Evolutionary conservation across 1,140 invertebrate species (phyloP), one percentile per base, ranked within the genome.

Genomic region (Arctopsyche grandis): DNA sequence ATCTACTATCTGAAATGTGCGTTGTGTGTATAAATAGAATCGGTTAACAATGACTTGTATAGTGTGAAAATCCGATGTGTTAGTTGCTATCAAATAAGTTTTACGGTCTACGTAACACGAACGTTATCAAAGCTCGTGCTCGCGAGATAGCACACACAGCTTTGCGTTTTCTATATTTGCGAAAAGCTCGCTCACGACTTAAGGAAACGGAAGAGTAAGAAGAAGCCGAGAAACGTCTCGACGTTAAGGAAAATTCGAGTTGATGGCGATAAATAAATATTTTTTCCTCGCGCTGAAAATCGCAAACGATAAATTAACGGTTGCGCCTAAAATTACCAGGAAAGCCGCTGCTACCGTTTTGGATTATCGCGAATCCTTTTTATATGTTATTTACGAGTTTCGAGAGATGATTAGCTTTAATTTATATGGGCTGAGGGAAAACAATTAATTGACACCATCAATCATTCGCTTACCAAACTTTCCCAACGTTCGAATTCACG

Each of bases 71-170:
- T 60, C 56, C 16, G 5, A 21, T 16, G 56, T 21, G 56, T 60
- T 60, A 60, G 56, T 21, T 60, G 56, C 56, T 16, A 60, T 21
- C 56, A 21, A 60, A 60, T 60, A 60, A 60, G 56, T 60, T 60
- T 60, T 60, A 60, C 56, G 56, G 56, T 60, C 56, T 60, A 21
- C 14, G 56, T n/a, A 60, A 19, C 56, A 7, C 16, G 9, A 9
- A 21, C 56, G 21, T 60, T 60, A 60, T 60, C 56, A 19, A 60
- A 60, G 56, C 56, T 60, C 56, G 21, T 16, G 56, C 21, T 60
- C 56, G 56, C 16, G n/a, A 60, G 56, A 60, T 60, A 60, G 16
- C 56, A 5, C 1, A 38, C 56, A 5, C 1, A 38, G 29, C 29
- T 9, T 60, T 60, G 9, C 56, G 56, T 16, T 60, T 60, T 60